phyloP scores from a whole-genome alignment of 1,140 invertebrate genomes.

The Aphelenchoides fujianensis region DNA sequence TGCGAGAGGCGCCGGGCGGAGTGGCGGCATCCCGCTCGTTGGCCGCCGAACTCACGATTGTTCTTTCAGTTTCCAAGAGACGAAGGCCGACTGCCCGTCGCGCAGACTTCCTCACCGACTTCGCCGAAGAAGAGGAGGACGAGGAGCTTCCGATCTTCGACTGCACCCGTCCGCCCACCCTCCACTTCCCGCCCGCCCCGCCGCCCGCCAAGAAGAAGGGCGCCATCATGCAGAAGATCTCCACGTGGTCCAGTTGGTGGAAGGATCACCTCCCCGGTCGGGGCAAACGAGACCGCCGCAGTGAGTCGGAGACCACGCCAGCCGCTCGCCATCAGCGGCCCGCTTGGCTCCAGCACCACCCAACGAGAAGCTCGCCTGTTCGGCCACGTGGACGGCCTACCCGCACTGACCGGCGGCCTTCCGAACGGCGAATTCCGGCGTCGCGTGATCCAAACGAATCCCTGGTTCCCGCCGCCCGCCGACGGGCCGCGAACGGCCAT shows the following conservation, averaged over 20 bases:
- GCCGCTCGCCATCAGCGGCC: neutral
- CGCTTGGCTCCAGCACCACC: neutral
- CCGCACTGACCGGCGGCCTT: neutral
- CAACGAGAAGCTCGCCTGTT: neutral
- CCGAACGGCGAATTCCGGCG: slow-evolving; percentile 3
- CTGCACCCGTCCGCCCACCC: neutral
- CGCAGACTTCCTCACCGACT: neutral
- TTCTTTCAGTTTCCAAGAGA: slow-evolving; percentile 21
- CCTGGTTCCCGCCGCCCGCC: slow-evolving; percentile 4
- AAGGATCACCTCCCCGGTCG: slow-evolving; percentile 3
- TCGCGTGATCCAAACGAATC: slow-evolving; percentile 8
- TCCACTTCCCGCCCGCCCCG: neutral
- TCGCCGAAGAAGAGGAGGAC: slow-evolving; percentile 19
- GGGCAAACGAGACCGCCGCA: neutral
- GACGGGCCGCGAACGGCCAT: neutral
- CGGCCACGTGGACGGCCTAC: neutral
- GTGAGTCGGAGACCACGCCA: slow-evolving; percentile 10
- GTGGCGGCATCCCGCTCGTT: neutral
- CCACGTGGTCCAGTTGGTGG: slow-evolving; percentile 5
- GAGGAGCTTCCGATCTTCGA: neutral
- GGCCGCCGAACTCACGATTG: neutral
- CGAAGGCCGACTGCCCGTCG: slow-evolving; percentile 8
- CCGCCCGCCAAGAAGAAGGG: neutral
- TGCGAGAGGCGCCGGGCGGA: too few species aligned
- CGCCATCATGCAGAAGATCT: slow-evolving; percentile 15